phyloP scores from a whole-genome alignment of 2,797 vertebrate species.

The Arnoldichthys spilopterus region DNA sequence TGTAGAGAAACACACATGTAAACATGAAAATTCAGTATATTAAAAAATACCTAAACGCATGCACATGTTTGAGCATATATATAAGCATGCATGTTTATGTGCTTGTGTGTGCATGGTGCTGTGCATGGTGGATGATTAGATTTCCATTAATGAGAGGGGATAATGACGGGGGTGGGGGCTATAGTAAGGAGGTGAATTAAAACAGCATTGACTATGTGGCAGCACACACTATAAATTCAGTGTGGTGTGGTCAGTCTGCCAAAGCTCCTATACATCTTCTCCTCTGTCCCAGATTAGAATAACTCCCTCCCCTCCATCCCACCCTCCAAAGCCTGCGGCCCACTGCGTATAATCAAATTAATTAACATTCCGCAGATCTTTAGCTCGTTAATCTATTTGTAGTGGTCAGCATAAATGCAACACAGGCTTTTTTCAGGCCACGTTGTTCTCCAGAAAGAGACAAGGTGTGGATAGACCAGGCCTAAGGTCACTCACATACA shows the following conservation, averaged over 20 bases:
- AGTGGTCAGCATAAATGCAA: constrained; percentile 70
- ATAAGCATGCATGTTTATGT: constrained; percentile 5
- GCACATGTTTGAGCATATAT: constrained; percentile 35
- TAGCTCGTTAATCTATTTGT: constrained; percentile 76
- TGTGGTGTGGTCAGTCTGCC: constrained; percentile 70
- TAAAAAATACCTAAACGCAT: constrained; percentile 52
- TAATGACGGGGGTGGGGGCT: constrained; percentile 63
- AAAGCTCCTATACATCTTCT: constrained; percentile 79
- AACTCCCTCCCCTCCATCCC: constrained; percentile 61
- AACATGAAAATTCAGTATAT: constrained; percentile 39
- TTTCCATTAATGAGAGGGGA: constrained; percentile 66
- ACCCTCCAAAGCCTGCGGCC: constrained; percentile 57
- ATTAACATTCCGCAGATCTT: constrained; percentile 81
- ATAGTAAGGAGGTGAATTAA: constrained; percentile 80
- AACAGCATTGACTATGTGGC: constrained; percentile 88
- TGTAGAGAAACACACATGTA: constrained; percentile 53
- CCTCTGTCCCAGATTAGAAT: constrained; percentile 69
- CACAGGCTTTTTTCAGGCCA: constrained; percentile 53
- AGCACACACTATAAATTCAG: constrained; percentile 83
- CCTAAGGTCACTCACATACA: not conserved
- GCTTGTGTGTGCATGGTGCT: constrained; percentile 24
- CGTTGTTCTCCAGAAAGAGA: constrained; percentile 49
- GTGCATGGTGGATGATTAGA: constrained; percentile 57
- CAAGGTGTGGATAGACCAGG: constrained; percentile 35
- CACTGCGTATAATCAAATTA: constrained; percentile 81